phyloP scores from a whole-genome alignment of 2,113 vertebrate species.

The Calyptommatus sinebrachiatus region DNA sequence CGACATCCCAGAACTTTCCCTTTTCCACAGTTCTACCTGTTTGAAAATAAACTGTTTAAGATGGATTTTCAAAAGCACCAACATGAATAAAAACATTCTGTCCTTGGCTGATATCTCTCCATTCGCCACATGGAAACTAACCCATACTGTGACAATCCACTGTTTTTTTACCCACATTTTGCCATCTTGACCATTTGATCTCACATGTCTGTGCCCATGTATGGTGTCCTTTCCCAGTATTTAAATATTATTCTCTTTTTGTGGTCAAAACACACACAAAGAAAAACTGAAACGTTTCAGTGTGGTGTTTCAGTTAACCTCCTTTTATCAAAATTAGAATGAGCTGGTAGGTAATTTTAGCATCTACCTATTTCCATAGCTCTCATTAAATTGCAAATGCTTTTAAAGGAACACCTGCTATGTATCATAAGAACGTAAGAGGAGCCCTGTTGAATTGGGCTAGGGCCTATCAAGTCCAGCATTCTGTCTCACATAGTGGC shows the following conservation, averaged over 20 bases:
- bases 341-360: not conserved
- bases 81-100: not conserved
- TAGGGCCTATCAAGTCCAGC: too few species aligned
- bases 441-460: too few species aligned
- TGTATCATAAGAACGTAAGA: too few species aligned
- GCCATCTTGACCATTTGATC: not conserved
- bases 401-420: not conserved
- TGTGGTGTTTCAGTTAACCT: not conserved
- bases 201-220: not conserved
- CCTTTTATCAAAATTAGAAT: not conserved
- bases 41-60: constrained; percentile 1
- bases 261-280: not conserved
- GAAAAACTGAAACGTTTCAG: not conserved
- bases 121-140: not conserved
- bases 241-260: not conserved
- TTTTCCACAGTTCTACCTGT: constrained; percentile 69
- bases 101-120: not conserved
- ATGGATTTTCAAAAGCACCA: not conserved
- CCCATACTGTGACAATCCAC: not conserved
- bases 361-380: not conserved
- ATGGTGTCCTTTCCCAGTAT: not conserved
- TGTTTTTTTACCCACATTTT: not conserved
- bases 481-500: too few species aligned
- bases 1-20: constrained; percentile 85
- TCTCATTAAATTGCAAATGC: not conserved